These are phyloP conservation scores for Gasterosteus aculeatus DNA, from an alignment of 2,113 vertebrate genomes.

Conservation along the genomic window DNA sequence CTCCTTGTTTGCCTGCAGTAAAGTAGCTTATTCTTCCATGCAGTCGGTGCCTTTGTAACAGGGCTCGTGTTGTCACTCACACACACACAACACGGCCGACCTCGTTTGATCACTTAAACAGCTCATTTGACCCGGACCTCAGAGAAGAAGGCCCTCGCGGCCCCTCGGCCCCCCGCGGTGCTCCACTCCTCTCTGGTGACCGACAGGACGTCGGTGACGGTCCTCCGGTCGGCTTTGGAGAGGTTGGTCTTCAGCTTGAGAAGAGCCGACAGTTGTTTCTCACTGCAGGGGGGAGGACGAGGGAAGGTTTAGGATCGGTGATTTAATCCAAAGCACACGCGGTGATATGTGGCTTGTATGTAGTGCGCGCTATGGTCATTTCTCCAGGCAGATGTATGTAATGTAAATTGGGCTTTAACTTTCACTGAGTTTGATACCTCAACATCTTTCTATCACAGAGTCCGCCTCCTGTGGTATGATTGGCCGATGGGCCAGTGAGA, in stretches of 20 bases:
- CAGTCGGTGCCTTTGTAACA: neutral
- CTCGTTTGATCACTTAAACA: too few species aligned
- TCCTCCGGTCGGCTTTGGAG: constrained; percentile 70
- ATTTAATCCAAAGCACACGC: too few species aligned
- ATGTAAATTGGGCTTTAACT: too few species aligned
- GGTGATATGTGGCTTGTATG: too few species aligned
- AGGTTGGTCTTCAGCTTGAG: constrained; percentile 89
- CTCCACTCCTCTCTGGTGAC: constrained; percentile 16
- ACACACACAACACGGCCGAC: neutral
- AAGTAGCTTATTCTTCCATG: neutral
- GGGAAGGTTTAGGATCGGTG: neutral
- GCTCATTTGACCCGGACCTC: constrained; percentile 28
- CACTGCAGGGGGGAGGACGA: constrained; percentile 74
- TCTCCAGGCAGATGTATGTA: too few species aligned
- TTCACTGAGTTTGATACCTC: too few species aligned
- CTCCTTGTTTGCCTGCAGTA: neutral
- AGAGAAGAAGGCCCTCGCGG: constrained; percentile 33
- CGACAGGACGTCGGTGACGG: constrained; percentile 79
- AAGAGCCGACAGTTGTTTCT: constrained; percentile 85
- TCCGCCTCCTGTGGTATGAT: too few species aligned
- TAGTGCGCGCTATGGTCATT: too few species aligned
- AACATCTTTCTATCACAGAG: too few species aligned
- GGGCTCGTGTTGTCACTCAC: neutral
- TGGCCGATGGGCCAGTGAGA: too few species aligned
- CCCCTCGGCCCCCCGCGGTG: accelerated